Evolutionary conservation across 2,797 vertebrate species (phyloP).

Genomic region (Lacerta bilineata): DNA sequence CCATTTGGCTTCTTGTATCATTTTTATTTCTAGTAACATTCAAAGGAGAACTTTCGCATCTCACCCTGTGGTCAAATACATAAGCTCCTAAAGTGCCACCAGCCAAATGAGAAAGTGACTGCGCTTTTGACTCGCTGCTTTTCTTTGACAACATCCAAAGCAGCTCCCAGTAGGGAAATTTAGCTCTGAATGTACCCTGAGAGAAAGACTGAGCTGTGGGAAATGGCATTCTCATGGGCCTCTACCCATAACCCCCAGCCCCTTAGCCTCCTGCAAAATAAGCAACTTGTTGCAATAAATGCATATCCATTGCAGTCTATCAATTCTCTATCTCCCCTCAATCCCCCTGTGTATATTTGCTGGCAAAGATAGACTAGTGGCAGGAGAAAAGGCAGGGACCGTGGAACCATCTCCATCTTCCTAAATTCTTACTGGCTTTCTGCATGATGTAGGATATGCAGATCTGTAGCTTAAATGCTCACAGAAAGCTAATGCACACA

Average conservation of each 20-base stretch:
- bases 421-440: neutral
- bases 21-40: neutral
- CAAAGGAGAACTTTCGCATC: neutral
- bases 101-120: neutral
- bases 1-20: too few species aligned
- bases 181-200: constrained; percentile 2
- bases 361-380: neutral
- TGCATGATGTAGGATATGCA: neutral
- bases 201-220: neutral
- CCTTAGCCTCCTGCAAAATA: neutral
- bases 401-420: neutral
- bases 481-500: neutral
- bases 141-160: neutral
- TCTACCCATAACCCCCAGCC: neutral
- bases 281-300: neutral
- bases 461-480: neutral
- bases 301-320: neutral
- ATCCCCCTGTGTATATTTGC: neutral
- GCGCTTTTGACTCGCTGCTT: neutral
- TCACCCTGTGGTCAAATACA: neutral
- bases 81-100: neutral
- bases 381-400: neutral
- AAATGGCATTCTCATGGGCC: neutral
- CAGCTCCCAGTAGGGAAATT: neutral
- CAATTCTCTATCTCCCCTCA: neutral